These are phyloP conservation scores for Trachelus stipa DNA, from an alignment of 2,888 invertebrate species.

Conservation along the genomic window DNA sequence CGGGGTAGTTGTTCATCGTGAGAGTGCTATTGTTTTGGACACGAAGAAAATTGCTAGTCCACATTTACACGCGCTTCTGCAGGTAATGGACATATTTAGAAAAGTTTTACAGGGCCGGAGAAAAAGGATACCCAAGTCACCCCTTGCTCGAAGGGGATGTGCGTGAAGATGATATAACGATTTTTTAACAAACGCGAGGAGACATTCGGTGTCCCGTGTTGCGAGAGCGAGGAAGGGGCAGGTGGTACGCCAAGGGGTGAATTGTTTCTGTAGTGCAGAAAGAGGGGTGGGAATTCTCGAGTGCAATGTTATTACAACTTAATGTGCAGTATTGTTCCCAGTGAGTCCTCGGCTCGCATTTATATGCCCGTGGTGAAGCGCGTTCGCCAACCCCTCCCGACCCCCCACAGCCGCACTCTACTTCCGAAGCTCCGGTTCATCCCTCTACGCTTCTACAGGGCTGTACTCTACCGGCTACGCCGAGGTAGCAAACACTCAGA, in stretches of 20 bases:
- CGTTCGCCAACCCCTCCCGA: neutral
- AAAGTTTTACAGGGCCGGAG: neutral
- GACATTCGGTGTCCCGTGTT: neutral
- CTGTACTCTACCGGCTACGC: constrained; percentile 19
- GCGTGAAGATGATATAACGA: neutral
- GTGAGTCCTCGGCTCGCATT: constrained; percentile 42
- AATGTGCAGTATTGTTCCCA: constrained; percentile 51
- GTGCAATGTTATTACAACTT: constrained; percentile 54
- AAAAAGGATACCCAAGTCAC: constrained; percentile 10
- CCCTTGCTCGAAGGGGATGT: constrained; percentile 18
- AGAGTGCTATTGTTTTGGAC: neutral
- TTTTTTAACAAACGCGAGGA: neutral
- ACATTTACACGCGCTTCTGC: neutral
- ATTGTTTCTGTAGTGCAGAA: neutral
- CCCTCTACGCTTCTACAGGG: constrained; percentile 13
- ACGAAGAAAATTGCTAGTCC: neutral
- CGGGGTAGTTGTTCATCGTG: neutral
- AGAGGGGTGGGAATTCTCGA: neutral
- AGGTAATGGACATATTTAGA: neutral
- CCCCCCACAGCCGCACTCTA: neutral
- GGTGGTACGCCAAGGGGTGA: constrained; percentile 18
- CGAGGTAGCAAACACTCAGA: constrained; percentile 24
- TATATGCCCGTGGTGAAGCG: constrained; percentile 22
- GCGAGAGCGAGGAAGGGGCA: constrained; percentile 33
- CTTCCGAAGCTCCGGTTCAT: constrained; percentile 3